Conservation (phyloP, 1,140 invertebrate genomes). For the Venustaconcha ellipsiformis region DNA sequence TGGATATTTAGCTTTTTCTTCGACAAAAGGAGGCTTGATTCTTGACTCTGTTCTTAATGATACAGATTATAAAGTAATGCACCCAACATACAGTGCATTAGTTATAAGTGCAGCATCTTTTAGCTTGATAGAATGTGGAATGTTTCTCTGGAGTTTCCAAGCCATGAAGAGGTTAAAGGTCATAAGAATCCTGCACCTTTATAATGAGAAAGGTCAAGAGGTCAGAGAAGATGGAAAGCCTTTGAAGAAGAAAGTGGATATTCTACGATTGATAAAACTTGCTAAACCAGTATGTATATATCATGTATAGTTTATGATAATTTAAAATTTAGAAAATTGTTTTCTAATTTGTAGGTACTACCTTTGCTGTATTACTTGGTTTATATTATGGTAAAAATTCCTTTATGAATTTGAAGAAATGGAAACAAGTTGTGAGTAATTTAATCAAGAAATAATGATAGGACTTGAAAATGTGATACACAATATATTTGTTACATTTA, state of each 20-base stretch:
- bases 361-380: not conserved
- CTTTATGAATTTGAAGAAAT: not conserved
- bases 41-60: slow-evolving; percentile 50
- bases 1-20: slow-evolving; percentile 32
- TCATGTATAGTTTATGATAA: not conserved
- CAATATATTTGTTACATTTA: no score
- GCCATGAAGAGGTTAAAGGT: slow-evolving; percentile 51
- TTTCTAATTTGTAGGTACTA: not conserved
- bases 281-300: slow-evolving; percentile 61
- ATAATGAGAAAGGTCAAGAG: slow-evolving; percentile 58
- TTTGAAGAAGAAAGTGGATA: slow-evolving; percentile 43
- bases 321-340: not conserved
- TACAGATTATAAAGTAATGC: slow-evolving; percentile 51
- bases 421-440: not conserved
- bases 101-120: slow-evolving; percentile 51
- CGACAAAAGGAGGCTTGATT: slow-evolving; percentile 55
- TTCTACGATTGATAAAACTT: slow-evolving; percentile 50
- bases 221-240: slow-evolving; percentile 60
- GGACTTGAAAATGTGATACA: not conserved
- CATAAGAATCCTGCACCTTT: slow-evolving; percentile 49
- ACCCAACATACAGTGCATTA: slow-evolving; percentile 58
- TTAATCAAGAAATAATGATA: not conserved
- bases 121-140: slow-evolving; percentile 48
- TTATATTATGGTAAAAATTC: not conserved
- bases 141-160: slow-evolving; percentile 38